A percentile compares a stretch with the other conserved stretches of the same genome.
These are phyloP conservation scores for Cephalopholis sonnerati DNA, from an alignment of 2,113 vertebrate species.

Conservation along the genomic window DNA sequence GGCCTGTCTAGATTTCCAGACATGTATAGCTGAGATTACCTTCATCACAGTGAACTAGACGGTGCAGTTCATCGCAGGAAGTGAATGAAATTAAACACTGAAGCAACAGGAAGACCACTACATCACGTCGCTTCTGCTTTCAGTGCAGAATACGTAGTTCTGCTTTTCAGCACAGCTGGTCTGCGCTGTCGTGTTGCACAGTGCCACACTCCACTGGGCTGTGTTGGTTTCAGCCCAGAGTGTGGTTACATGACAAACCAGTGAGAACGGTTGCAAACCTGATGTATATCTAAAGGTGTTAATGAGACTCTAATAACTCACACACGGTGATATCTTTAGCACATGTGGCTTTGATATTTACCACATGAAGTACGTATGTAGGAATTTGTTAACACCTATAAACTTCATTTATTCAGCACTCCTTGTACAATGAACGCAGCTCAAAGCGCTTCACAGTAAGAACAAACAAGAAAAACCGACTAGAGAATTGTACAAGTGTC, in stretches of 20 bases:
- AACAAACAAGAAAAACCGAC: not conserved
- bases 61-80: constrained; percentile 62
- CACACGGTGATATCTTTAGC: not conserved
- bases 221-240: constrained; percentile 2
- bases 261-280: not conserved
- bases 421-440: not conserved
- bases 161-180: constrained; percentile 69
- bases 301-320: not conserved
- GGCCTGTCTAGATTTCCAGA: not conserved
- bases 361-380: no score
- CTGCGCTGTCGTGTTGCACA: not conserved
- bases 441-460: not conserved
- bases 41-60: not conserved
- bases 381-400: not conserved
- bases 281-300: not conserved
- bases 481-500: not conserved
- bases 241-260: not conserved
- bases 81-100: constrained; percentile 65
- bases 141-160: constrained; percentile 33
- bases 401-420: not conserved
- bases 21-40: not conserved
- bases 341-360: not conserved
- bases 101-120: constrained; percentile 79
- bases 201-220: constrained; percentile 10
- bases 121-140: constrained; percentile 72